Base-by-base conservation (phyloP, 2,113 vertebrate species). In the human region DNA sequence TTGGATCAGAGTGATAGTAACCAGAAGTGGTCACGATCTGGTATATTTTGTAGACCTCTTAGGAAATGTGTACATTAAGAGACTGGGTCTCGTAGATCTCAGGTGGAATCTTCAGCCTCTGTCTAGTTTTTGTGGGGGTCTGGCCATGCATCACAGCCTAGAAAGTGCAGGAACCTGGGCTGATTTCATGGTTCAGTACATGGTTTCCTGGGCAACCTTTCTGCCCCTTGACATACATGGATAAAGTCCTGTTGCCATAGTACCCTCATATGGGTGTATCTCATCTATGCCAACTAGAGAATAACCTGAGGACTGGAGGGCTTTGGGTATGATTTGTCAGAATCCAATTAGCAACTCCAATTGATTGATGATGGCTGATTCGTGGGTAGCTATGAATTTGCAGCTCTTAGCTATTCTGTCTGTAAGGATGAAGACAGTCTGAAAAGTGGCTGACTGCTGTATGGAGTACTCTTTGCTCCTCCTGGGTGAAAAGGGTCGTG, bases 351-450 rank as follows among this genome's bases (percentile, higher is more conserved):
- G 75, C 57, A 45, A 10, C 23, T 48, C 18, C 38, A 43, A 9
- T 96, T 84, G 91, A 96, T 82, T 43, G 83, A 50, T 61, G 70
- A 64, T n/a, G 90, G 82, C 76, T 85, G 80, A 72, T 87, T 91
- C 88, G 75, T 50, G 20, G 50, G 52, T 43, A 57, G 45, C 10
- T n/a, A 0, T 0, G 20, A 38, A 80, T 73, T 32, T 94, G 55
- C 50, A 80, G 23, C 16, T 38, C 48, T 93, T 90, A 72, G 75
- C 70, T 40, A 0, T 94, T 86, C 93, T 90, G 92, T 72, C 83
- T 13, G 0, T 12, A 16, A 87, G 85, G 87, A 88, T 50, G 86
- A 66, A 57, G 79, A 55, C 32, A 9, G 30, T 2, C 22, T 1
- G 75, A 25, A 55, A 93, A 43, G 48, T 8, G 22, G 79, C 59